Evolutionary conservation across 2,888 invertebrate species (phyloP), one percentile per base, ranked within the genome.

Genomic region (Cynaeus angustus): DNA sequence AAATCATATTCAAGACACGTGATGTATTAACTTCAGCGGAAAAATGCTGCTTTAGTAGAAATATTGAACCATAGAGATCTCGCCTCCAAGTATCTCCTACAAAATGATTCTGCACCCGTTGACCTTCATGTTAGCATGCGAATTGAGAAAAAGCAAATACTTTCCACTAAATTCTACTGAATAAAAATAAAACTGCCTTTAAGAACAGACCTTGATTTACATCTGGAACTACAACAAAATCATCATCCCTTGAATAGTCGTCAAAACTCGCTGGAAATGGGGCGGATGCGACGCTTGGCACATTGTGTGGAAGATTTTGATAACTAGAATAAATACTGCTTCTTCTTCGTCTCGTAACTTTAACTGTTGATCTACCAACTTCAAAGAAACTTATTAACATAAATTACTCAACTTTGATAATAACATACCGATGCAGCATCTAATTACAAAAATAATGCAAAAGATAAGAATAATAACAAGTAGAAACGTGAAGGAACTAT

Each of bases 201-300:
- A 4, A 28, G 7, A 38, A 38, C 38, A 38, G 3, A 38, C 38
- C 38, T 38, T 38, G 9, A 38, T 38, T 38, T 38, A n/a, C 9
- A n/a, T 38, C 38, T 38, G 38, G 38, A n/a, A 38, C n/a, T 9
- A 38, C n/a, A 38, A 38, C 38, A 38, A 38, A n/a, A 38, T n/a
- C 38, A n/a, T 38, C 38, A 38, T 8, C 38, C 6, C 38, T n/a
- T 38, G n/a, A 38, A 38, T 4, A 28, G 7, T 38, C 38, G 3
- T 38, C 38, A 38, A n/a, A 7, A 38, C 3, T 9, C n/a, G n/a
- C 38, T 38, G 5, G 38, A 38, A n/a, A n/a, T n/a, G 38, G 38
- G 38, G 38, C 6, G 3, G 38, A 8, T 38, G 38, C 38, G n/a
- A n/a, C 10, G n/a, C n/a, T 28, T 28, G 28, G 28, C 7, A 38